These are phyloP conservation scores for Eurypyga helias DNA, from an alignment of 2,113 vertebrate genomes.

Conservation along the genomic window DNA sequence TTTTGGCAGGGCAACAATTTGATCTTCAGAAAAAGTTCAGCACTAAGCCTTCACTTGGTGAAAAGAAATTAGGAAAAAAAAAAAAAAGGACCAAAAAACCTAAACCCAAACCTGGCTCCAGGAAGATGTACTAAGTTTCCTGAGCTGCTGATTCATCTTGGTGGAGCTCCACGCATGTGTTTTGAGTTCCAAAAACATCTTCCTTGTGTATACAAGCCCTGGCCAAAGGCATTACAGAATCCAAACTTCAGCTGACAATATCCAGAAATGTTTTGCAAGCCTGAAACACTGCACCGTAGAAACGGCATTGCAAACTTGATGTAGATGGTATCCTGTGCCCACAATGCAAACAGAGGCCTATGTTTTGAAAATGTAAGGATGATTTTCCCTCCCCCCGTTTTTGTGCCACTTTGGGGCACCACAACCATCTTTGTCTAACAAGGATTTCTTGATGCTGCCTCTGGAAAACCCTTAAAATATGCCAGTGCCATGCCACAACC, in stretches of 20 bases:
- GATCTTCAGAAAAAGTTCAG: neutral
- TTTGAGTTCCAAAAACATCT: slow-evolving; percentile 58
- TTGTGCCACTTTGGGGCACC: neutral
- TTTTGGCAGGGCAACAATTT: neutral
- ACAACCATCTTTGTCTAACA: neutral
- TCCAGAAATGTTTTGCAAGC: slow-evolving; percentile 54
- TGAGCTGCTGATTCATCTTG: slow-evolving; percentile 72
- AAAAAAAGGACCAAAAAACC: neutral
- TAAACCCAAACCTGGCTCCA: neutral
- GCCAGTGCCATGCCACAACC: neutral
- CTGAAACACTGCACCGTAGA: neutral
- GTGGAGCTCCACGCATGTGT: slow-evolving; percentile 46
- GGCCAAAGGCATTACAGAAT: slow-evolving; percentile 54
- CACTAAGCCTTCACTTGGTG: neutral
- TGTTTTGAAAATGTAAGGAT: neutral
- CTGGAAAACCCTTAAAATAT: neutral
- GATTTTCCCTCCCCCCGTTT: neutral
- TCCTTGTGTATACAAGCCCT: slow-evolving; percentile 32
- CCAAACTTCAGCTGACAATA: slow-evolving; percentile 36
- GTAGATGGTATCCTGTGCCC: too few relatives aligned
- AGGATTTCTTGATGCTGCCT: neutral
- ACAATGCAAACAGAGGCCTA: neutral
- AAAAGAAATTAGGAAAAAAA: neutral
- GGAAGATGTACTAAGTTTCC: slow-evolving; percentile 39
- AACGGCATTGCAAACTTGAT: neutral